Evolutionary conservation across 2,113 vertebrate species (phyloP).

Genomic region (Blennius ocellaris): DNA sequence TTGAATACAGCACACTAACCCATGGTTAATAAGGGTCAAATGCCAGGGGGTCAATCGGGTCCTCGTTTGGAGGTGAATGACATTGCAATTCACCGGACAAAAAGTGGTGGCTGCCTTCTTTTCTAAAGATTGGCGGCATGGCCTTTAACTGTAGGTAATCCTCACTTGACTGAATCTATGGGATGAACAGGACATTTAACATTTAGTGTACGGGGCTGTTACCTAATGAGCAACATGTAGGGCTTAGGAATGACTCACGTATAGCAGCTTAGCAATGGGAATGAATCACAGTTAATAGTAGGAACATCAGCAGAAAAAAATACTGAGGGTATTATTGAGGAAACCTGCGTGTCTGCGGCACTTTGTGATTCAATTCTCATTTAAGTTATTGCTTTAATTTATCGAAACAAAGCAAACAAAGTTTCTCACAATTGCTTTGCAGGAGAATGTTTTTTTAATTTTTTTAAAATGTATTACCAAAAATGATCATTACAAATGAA

Average conservation of each 20-base stretch:
- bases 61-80: constrained; percentile 64
- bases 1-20: constrained; percentile 71
- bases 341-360: not conserved
- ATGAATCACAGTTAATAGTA: not conserved
- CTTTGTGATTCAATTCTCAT: not conserved
- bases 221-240: constrained; percentile 15
- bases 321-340: not conserved
- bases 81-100: constrained; percentile 70
- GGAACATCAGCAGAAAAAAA: not conserved
- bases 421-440: too few relatives aligned
- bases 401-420: too few relatives aligned
- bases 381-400: not conserved
- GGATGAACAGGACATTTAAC: constrained; percentile 32
- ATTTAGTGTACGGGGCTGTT: constrained; percentile 12
- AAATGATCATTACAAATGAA: too few relatives aligned
- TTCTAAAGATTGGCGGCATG: constrained; percentile 52
- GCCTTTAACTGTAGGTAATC: constrained; percentile 53
- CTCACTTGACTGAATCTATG: constrained; percentile 52
- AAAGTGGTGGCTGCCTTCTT: constrained; percentile 48
- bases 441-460: too few relatives aligned
- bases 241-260: not conserved
- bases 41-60: constrained; percentile 73
- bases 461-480: too few relatives aligned
- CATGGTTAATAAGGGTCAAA: constrained; percentile 74
- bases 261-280: not conserved